Conservation (phyloP, 2,888 invertebrate genomes). For the Tachina fera region DNA sequence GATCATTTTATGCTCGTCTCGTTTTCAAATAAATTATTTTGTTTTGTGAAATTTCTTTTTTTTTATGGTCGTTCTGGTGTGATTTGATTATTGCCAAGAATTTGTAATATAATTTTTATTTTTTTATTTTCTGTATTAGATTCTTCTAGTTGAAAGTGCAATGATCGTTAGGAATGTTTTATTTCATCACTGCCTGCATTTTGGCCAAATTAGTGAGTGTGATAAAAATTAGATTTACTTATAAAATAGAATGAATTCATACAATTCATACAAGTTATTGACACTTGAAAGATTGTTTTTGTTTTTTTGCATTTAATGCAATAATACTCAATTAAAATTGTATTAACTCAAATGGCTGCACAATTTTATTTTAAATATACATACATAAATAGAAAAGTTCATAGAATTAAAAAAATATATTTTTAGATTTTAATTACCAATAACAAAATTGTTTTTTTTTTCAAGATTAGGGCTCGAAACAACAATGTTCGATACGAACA, state of each 20-base stretch:
- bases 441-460: too few relatives aligned
- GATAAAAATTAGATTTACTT: conserved; percentile 21
- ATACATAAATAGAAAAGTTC: conserved; percentile 19
- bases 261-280: conserved; percentile 63
- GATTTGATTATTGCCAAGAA: conserved; percentile 67
- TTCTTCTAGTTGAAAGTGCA: conserved; percentile 72
- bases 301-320: conserved; percentile 2
- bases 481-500: too few relatives aligned
- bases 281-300: conserved; percentile 41
- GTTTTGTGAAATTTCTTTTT: conserved; percentile 13
- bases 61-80: conserved; percentile 23
- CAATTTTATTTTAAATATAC: too few relatives aligned
- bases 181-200: background rate
- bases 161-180: conserved; percentile 68
- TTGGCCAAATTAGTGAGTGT: conserved; percentile 50
- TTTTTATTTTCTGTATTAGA: conserved; percentile 42
- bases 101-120: conserved; percentile 23
- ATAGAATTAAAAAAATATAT: background rate
- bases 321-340: conserved; percentile 17
- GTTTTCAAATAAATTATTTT: conserved; percentile 21
- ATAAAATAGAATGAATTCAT: conserved; percentile 39
- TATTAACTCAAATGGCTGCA: background rate
- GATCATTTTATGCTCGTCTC: background rate
- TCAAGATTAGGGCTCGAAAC: too few relatives aligned
- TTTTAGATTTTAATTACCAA: background rate